phyloP scores from a whole-genome alignment of 2,888 invertebrate genomes.

The Philereme vetulata region DNA sequence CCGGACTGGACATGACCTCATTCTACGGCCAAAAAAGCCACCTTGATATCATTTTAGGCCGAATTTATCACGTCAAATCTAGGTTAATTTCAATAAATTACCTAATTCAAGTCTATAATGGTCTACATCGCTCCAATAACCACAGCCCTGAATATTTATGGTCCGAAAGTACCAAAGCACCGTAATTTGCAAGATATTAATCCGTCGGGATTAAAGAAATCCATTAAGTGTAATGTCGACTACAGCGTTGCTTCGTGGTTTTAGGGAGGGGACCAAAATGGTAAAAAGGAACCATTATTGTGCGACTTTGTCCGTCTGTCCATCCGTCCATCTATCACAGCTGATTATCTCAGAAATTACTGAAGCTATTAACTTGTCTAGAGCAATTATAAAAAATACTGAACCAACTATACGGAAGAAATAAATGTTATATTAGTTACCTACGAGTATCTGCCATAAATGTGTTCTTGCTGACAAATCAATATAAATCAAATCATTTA shows the following conservation, averaged over 20 bases:
- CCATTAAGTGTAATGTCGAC: slow-evolving; percentile 29
- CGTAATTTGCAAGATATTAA: slow-evolving; percentile 45
- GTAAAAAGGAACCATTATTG: no score
- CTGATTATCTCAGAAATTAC: no score
- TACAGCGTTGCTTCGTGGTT: background rate
- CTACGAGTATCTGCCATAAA: no score
- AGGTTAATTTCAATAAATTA: slow-evolving; percentile 28
- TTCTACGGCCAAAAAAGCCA: background rate
- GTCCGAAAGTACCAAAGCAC: slow-evolving; percentile 30
- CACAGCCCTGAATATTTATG: slow-evolving; percentile 39
- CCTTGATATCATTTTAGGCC: background rate
- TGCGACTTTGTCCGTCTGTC: no score
- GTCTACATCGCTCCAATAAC: slow-evolving; percentile 27
- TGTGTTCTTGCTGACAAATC: no score
- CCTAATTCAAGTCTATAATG: slow-evolving; percentile 25
- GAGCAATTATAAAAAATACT: no score
- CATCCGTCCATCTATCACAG: no score
- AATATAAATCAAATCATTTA: no score
- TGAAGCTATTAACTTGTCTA: no score
- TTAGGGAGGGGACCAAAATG: no score
- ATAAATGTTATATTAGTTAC: no score
- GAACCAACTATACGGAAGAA: no score
- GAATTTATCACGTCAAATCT: slow-evolving; percentile 20
- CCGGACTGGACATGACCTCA: background rate
- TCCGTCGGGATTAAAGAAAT: slow-evolving; percentile 46